Conservation (phyloP, 2,888 invertebrate species). For the Anthrax anthrax region DNA sequence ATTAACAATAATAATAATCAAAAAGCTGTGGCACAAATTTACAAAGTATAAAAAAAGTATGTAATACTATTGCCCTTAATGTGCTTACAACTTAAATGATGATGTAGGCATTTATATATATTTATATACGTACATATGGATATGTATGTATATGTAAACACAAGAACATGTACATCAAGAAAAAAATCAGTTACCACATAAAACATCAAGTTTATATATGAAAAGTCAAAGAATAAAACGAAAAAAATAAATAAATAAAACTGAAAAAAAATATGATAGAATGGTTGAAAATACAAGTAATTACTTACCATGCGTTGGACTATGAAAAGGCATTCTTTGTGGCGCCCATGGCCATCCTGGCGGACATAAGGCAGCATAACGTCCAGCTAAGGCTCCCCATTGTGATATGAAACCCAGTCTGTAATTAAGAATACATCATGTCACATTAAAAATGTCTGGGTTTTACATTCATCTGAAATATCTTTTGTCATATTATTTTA, state of each 20-base stretch:
- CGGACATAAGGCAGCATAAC: slow-evolving; percentile 57
- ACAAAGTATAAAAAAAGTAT: no score
- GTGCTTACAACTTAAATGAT: no score
- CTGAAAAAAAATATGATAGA: no score
- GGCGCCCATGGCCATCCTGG: slow-evolving; percentile 48
- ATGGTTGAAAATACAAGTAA: neutral
- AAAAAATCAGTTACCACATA: slow-evolving; percentile 5
- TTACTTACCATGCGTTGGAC: slow-evolving; percentile 53
- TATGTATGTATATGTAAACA: no score
- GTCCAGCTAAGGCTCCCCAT: slow-evolving; percentile 62
- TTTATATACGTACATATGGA: no score
- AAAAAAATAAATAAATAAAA: neutral
- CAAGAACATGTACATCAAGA: neutral
- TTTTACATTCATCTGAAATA: no score
- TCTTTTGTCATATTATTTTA: no score
- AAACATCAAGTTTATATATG: no score
- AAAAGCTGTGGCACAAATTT: no score
- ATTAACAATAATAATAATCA: neutral
- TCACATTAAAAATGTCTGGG: neutral
- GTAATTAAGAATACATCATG: slow-evolving; percentile 23
- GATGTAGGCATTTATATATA: no score
- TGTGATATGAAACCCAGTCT: slow-evolving; percentile 72
- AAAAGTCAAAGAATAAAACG: no score
- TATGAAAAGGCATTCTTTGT: slow-evolving; percentile 36
- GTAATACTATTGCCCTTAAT: no score